Percentiles rank a stretch among this genome's conserved stretches.
Evolutionary conservation across 1,140 invertebrate species (phyloP).

Genomic region (Sesamia nonagrioides): DNA sequence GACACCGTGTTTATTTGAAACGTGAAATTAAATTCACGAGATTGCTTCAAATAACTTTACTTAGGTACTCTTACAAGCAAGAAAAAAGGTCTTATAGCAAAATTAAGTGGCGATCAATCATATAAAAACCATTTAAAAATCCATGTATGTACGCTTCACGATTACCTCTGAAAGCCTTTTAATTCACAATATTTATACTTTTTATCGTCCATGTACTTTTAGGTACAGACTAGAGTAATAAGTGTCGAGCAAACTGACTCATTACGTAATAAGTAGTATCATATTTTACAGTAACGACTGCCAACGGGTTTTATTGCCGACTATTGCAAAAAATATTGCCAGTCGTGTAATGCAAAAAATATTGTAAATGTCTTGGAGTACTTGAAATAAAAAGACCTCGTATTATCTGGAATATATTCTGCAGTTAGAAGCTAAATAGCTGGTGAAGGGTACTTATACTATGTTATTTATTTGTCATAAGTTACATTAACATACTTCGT

Average conservation of each 20-base stretch:
- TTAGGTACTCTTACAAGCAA: constrained; percentile 22
- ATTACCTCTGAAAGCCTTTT: not conserved
- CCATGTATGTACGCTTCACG: not conserved
- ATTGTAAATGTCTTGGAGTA: not conserved
- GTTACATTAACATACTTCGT: not conserved
- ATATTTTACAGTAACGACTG: constrained; percentile 46
- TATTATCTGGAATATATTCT: not conserved
- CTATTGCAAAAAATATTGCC: constrained; percentile 44
- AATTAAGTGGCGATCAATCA: constrained; percentile 9
- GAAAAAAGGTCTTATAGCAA: not conserved
- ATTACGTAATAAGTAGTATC: constrained; percentile 45
- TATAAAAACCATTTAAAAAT: not conserved
- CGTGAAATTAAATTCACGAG: constrained; percentile 25
- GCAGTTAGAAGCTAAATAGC: constrained; percentile 13
- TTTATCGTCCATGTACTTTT: not conserved
- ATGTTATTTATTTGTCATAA: not conserved
- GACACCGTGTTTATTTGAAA: constrained; percentile 14
- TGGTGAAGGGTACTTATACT: not conserved
- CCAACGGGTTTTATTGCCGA: constrained; percentile 38
- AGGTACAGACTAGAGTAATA: not conserved
- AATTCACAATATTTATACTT: not conserved
- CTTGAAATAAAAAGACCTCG: constrained; percentile 27
- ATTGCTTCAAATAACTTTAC: not conserved
- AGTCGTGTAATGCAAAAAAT: constrained; percentile 1
- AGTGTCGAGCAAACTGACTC: constrained; percentile 41